Base-by-base conservation (phyloP, 2,113 vertebrate genomes). In the Burhinus oedicnemus region DNA sequence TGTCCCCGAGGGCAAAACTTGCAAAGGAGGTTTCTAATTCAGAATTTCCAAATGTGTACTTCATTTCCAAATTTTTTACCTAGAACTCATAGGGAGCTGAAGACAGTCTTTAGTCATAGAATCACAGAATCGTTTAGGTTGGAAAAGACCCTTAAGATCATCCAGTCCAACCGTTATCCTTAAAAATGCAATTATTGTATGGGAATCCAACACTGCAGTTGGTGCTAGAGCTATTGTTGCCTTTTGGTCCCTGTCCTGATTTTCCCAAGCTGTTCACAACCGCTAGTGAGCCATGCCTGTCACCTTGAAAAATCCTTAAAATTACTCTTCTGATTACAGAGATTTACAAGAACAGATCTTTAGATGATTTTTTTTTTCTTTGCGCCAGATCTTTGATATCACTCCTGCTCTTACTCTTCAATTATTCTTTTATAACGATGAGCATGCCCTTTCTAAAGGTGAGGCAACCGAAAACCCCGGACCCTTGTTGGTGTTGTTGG, bases 401-500 rank as follows among this genome's bases (percentile, higher is more conserved):
- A 3, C 14, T 22, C 57, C 25, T 38, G 23, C 23, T 62, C 47
- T 71, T 25, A 23, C 21, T 42, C 17, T 68, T 29, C 23, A 13
- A 8, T 5, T 9, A 4, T 44, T 51, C 12, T 15, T 52, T 47
- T 44, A n/a, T 19, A 15, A 5, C 1, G 12, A n/a, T 44, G n/a
- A 54, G 51, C 12, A 3, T 15, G 30, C 36, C 49, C 42, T 55
- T 22, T 54, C 49, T 17, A 58, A 26, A 42, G 11, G n/a, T 6
- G 36, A 19, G 61, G 61, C 26, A 40, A 19, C 61, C 15, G 54
- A 29, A 54, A 30, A 9, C n/a, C 69, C 49, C 34, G n/a, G 54
- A 12, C 30, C 40, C 22, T 19, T 19, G 29, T 4, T 0, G 2
- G 8, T 11, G 34, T 0, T 21, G 54, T 2, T 47, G 11, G 21